Percentiles rank a stretch among this genome's conserved stretches.
Evolutionary conservation across 2,888 invertebrate species (phyloP).

Genomic region (Chymomyza caudatula): DNA sequence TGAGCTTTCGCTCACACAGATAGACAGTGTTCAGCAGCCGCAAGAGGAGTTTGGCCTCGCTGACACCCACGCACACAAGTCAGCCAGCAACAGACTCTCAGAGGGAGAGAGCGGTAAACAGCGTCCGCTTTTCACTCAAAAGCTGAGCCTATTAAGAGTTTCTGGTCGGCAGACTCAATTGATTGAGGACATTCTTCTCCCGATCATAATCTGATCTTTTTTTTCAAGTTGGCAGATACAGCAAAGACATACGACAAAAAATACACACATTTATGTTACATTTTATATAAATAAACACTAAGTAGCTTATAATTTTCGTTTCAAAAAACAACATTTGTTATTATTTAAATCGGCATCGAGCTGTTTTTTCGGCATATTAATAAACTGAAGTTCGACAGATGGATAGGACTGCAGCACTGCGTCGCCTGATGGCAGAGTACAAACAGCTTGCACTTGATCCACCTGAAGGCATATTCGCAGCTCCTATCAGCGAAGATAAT

Average conservation of each 20-base stretch:
- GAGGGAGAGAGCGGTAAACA: too few relatives aligned
- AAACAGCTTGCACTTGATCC: constrained; percentile 97
- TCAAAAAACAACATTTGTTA: neutral
- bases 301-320: neutral
- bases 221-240: constrained; percentile 44
- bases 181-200: too few relatives aligned
- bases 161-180: too few relatives aligned
- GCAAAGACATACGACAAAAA: too few relatives aligned
- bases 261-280: neutral
- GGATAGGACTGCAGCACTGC: constrained; percentile 91
- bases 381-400: constrained; percentile 78
- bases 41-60: too few relatives aligned
- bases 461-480: constrained; percentile 98
- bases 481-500: constrained; percentile 98
- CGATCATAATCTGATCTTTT: too few relatives aligned
- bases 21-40: too few relatives aligned
- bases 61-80: too few relatives aligned
- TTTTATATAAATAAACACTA: neutral
- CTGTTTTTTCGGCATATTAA: neutral
- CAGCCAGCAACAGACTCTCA: too few relatives aligned
- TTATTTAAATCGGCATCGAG: neutral
- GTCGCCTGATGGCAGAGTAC: constrained; percentile 92
- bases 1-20: too few relatives aligned
- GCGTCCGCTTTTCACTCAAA: too few relatives aligned
- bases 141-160: too few relatives aligned